Percentiles rank a stretch among this genome's conserved stretches.
phyloP scores from a whole-genome alignment of 2,888 invertebrate species.

The Ochropleura plecta region DNA sequence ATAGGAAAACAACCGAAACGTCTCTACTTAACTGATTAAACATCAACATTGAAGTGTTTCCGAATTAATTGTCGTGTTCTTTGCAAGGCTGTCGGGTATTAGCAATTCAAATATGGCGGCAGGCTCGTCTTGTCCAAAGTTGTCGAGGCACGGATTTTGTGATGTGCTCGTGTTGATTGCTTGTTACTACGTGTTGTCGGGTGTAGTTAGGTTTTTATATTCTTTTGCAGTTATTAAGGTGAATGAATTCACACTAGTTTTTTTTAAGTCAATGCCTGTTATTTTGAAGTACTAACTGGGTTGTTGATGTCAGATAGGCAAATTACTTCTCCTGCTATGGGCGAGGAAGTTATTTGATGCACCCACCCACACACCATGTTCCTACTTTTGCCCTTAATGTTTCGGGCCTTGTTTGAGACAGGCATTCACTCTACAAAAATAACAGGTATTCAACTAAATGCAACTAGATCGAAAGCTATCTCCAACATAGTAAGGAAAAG shows the following conservation, averaged over 20 bases:
- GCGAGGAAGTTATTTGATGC: too few species aligned
- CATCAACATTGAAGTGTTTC: conserved; percentile 76
- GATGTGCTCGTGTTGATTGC: conserved; percentile 60
- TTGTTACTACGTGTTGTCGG: conserved; percentile 43
- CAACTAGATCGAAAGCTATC: too few species aligned
- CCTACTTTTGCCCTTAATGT: too few species aligned
- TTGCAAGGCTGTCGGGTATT: conserved; percentile 76
- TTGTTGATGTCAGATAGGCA: too few species aligned
- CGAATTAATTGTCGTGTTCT: conserved; percentile 88
- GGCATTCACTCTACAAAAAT: too few species aligned
- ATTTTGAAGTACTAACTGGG: too few species aligned
- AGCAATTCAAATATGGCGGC: conserved; percentile 82
- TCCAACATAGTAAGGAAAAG: too few species aligned
- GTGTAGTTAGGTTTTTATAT: neutral
- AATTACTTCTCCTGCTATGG: too few species aligned
- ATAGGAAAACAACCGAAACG: conserved; percentile 49
- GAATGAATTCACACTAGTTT: neutral
- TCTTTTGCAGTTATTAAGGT: neutral
- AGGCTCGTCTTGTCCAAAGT: conserved; percentile 70
- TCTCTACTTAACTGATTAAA: conserved; percentile 83
- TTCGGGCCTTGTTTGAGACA: too few species aligned
- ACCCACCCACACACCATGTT: too few species aligned
- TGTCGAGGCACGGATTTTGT: conserved; percentile 66
- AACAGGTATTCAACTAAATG: too few species aligned
- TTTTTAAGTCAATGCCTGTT: neutral